These are phyloP conservation scores for Euphonia xanthogaster DNA, from an alignment of 2,797 vertebrate species.

Conservation along the genomic window DNA sequence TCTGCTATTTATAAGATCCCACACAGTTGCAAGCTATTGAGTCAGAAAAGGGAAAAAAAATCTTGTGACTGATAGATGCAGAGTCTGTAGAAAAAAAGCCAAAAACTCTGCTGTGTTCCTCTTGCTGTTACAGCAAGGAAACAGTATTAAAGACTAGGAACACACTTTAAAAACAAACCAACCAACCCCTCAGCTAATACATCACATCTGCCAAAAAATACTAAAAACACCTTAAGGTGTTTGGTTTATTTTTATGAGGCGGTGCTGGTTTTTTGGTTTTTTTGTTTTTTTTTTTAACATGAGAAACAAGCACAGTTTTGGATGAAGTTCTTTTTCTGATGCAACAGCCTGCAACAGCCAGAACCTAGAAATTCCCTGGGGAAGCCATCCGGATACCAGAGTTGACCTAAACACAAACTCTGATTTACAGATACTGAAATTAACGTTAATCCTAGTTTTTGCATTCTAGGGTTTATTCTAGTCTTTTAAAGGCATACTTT, in stretches of 20 bases:
- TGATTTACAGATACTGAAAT: background rate
- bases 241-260: background rate
- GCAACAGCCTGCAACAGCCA: conserved; percentile 30
- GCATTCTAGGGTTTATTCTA: background rate
- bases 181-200: background rate
- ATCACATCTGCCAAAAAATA: background rate
- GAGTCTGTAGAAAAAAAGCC: background rate
- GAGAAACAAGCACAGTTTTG: background rate
- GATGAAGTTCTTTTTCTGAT: conserved; percentile 16
- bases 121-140: background rate
- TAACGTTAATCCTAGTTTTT: background rate
- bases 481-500: background rate
- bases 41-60: conserved; percentile 51
- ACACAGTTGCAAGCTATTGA: conserved; percentile 62
- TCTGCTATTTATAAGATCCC: conserved; percentile 37
- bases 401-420: background rate
- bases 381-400: background rate
- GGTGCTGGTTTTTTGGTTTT: background rate
- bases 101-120: background rate
- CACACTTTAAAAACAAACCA: background rate
- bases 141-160: background rate
- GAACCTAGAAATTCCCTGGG: background rate
- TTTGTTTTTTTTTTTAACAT: background rate
- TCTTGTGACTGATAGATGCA: background rate
- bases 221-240: background rate